Conservation (phyloP, 1,140 invertebrate genomes). For the Neodiprion pinetum region DNA sequence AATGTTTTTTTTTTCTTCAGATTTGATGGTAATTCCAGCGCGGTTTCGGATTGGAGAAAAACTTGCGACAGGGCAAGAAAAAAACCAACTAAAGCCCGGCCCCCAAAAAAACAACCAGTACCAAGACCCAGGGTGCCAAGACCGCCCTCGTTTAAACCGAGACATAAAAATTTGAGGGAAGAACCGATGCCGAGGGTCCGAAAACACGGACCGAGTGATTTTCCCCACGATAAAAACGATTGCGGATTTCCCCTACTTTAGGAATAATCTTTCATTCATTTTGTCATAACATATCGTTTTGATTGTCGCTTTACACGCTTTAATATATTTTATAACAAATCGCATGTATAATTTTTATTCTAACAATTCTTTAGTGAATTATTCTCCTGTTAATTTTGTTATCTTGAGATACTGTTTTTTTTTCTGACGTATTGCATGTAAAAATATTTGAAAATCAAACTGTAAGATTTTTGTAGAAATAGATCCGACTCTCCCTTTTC, state of each 20-base stretch:
- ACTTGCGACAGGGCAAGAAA: conserved; percentile 10
- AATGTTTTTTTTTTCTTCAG: conserved; percentile 6
- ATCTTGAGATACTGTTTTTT: no score
- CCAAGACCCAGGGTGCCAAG: conserved; percentile 34
- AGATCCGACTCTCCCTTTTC: no score
- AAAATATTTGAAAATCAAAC: no score
- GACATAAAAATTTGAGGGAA: conserved; percentile 33
- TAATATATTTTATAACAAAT: not conserved
- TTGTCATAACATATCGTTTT: not conserved
- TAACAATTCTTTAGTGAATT: conserved; percentile 6
- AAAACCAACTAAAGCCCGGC: not conserved
- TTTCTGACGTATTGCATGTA: no score
- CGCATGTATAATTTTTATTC: not conserved
- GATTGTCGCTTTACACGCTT: not conserved
- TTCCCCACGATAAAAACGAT: not conserved
- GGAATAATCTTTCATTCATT: not conserved
- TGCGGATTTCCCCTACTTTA: not conserved
- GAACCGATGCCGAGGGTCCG: conserved; percentile 40
- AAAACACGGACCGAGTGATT: conserved; percentile 22
- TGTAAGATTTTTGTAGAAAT: no score
- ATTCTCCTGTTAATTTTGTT: no score
- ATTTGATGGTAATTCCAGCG: conserved; percentile 17
- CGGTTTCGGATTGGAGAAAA: conserved; percentile 13
- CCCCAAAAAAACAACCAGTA: conserved; percentile 13
- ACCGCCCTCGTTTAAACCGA: conserved; percentile 36